phyloP scores from a whole-genome alignment of 1,140 invertebrate genomes.

The Monochamus saltuarius region DNA sequence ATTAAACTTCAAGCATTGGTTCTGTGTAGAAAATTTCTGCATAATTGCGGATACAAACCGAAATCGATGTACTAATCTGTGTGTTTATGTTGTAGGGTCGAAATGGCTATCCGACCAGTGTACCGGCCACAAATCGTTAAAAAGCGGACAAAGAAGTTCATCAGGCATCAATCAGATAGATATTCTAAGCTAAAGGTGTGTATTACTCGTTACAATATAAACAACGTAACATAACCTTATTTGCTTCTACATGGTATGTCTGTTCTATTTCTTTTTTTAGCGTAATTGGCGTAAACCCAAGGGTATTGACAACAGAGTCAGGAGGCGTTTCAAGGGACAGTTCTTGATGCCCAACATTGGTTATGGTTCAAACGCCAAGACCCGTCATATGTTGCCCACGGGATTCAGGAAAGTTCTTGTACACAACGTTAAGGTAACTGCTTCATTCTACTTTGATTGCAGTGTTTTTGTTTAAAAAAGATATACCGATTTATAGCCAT shows the following conservation, averaged over 20 bases:
- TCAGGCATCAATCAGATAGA: slow-evolving; percentile 93
- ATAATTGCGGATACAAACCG: background rate
- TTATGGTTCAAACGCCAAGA: slow-evolving; percentile 94
- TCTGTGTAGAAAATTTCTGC: background rate
- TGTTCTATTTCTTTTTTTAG: slow-evolving; percentile 53
- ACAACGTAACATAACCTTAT: background rate
- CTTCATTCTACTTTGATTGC: too few relatives aligned
- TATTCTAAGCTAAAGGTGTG: slow-evolving; percentile 92
- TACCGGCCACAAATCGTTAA: slow-evolving; percentile 89
- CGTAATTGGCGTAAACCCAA: slow-evolving; percentile 90
- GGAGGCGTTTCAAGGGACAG: slow-evolving; percentile 98
- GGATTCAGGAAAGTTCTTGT: slow-evolving; percentile 91
- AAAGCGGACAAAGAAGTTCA: slow-evolving; percentile 96
- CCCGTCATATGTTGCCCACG: slow-evolving; percentile 94
- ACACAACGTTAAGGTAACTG: slow-evolving; percentile 74
- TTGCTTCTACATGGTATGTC: background rate
- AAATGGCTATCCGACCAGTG: slow-evolving; percentile 70
- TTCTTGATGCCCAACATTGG: slow-evolving; percentile 99
- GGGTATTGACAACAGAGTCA: slow-evolving; percentile 99
- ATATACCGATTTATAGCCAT: slow-evolving; percentile 24
- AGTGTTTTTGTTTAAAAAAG: too few relatives aligned
- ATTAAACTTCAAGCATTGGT: too few relatives aligned
- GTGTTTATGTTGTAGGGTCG: slow-evolving; percentile 16
- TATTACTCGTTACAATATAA: slow-evolving; percentile 21
- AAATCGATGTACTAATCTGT: background rate